Evolutionary conservation across 2,797 vertebrate genomes (phyloP).

Genomic region (Enteromius trimaculatus): DNA sequence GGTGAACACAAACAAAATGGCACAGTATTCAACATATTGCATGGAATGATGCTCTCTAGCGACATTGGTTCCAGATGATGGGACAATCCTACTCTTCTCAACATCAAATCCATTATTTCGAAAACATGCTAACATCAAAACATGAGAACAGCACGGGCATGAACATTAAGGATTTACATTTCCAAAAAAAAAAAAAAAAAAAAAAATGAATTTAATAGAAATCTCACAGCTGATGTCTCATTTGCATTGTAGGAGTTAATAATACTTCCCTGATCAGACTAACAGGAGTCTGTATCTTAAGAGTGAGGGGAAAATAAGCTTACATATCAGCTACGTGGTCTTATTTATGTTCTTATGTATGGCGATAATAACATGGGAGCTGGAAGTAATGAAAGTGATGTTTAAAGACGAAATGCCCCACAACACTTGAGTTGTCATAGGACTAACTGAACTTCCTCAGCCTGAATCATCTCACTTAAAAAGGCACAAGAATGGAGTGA

Average conservation of each 20-base stretch:
- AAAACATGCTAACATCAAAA: constrained; percentile 48
- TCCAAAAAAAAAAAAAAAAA: neutral
- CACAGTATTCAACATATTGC: constrained; percentile 54
- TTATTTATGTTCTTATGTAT: constrained; percentile 23
- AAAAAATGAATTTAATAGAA: constrained; percentile 21
- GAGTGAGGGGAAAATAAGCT: neutral
- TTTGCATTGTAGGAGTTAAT: constrained; percentile 30
- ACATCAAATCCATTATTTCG: constrained; percentile 36
- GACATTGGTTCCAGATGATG: constrained; percentile 53
- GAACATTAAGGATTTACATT: constrained; percentile 25
- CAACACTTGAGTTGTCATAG: constrained; percentile 47
- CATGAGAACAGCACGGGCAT: constrained; percentile 36
- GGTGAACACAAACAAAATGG: constrained; percentile 46
- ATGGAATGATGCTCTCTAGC: constrained; percentile 53
- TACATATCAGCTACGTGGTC: neutral
- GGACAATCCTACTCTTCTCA: constrained; percentile 40
- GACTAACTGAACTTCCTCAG: constrained; percentile 59
- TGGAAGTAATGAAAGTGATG: constrained; percentile 41
- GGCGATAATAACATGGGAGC: neutral
- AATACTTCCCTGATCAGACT: constrained; percentile 39
- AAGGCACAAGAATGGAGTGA: constrained; percentile 77
- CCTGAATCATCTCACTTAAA: constrained; percentile 75
- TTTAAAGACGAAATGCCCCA: constrained; percentile 33
- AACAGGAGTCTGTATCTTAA: neutral
- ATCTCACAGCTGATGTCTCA: constrained; percentile 26